A percentile compares a stretch with the other conserved stretches of the same genome.
phyloP scores from a whole-genome alignment of 1,140 invertebrate genomes.

The Drosophila pandora region DNA sequence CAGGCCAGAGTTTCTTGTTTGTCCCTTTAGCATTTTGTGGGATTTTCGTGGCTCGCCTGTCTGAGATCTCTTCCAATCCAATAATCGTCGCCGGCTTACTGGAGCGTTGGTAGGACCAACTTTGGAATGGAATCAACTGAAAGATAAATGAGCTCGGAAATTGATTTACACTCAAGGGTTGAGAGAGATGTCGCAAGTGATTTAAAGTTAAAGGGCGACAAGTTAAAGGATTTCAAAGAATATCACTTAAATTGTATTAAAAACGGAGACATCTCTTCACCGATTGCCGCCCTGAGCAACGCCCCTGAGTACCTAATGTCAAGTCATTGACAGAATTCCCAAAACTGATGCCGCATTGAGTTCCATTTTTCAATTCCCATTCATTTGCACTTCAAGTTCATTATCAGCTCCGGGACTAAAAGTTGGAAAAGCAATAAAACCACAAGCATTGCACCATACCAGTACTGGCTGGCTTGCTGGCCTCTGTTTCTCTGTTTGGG shows the following conservation, averaged over 20 bases:
- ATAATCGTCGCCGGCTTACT: slow-evolving; percentile 28
- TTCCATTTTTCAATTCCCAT: slow-evolving; percentile 32
- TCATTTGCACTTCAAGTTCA: slow-evolving; percentile 60
- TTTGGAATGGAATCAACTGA: slow-evolving; percentile 6
- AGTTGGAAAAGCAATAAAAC: slow-evolving; percentile 44
- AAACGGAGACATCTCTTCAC: no score
- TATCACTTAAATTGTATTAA: no score
- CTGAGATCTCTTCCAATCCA: slow-evolving; percentile 11
- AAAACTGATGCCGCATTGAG: slow-evolving; percentile 11
- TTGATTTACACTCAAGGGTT: slow-evolving; percentile 21
- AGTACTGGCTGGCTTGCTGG: not conserved
- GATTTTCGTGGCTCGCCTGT: slow-evolving; percentile 13
- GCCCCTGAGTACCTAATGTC: not conserved
- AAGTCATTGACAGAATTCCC: slow-evolving; percentile 2
- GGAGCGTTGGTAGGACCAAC: slow-evolving; percentile 6
- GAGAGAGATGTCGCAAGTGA: not conserved
- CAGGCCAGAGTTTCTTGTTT: slow-evolving; percentile 9
- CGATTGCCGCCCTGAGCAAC: not conserved
- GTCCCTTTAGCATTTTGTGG: slow-evolving; percentile 1
- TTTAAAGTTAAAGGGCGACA: not conserved
- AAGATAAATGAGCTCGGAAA: slow-evolving; percentile 24
- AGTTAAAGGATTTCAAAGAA: no score
- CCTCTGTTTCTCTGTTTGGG: no score
- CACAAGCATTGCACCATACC: slow-evolving; percentile 4
- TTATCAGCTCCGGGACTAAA: slow-evolving; percentile 44